A percentile compares a stretch with the other conserved stretches of the same genome.
These are phyloP conservation scores for Drosophila nr. medialis DNA, from an alignment of 2,888 invertebrate species.

Conservation along the genomic window DNA sequence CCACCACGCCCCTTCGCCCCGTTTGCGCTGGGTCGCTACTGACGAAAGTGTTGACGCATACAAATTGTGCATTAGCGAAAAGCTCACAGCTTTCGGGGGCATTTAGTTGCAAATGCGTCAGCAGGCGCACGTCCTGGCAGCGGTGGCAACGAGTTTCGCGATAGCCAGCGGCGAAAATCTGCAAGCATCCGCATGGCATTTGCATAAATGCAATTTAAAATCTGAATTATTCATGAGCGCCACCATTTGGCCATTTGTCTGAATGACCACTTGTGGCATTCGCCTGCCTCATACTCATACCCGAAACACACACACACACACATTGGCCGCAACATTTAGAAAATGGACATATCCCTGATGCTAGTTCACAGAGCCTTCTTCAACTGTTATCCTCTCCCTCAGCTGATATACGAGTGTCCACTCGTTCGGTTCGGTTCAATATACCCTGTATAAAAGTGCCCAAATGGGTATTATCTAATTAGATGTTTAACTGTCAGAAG, in stretches of 20 bases:
- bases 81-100: slow-evolving; percentile 75
- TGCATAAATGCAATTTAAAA: slow-evolving; percentile 81
- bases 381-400: not conserved
- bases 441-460: slow-evolving; percentile 27
- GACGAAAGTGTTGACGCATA: slow-evolving; percentile 81
- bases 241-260: slow-evolving; percentile 81
- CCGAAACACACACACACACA: slow-evolving; percentile 1
- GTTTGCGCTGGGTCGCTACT: slow-evolving; percentile 17
- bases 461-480: not conserved
- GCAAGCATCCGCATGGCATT: slow-evolving; percentile 77
- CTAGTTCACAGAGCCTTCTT: slow-evolving; percentile 4
- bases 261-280: slow-evolving; percentile 81
- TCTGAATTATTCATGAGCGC: slow-evolving; percentile 79
- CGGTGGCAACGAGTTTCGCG: slow-evolving; percentile 35
- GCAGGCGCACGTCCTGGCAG: slow-evolving; percentile 25
- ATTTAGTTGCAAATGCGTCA: slow-evolving; percentile 79
- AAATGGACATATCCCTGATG: slow-evolving; percentile 38
- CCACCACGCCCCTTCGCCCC: not conserved
- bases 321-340: slow-evolving; percentile 51
- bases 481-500: not conserved
- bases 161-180: slow-evolving; percentile 75
- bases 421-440: not conserved
- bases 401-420: slow-evolving; percentile 14
- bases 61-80: slow-evolving; percentile 81
- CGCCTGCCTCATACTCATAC: slow-evolving; percentile 25